phyloP scores from a whole-genome alignment of 2,888 invertebrate species.

The Graphium colonna region DNA sequence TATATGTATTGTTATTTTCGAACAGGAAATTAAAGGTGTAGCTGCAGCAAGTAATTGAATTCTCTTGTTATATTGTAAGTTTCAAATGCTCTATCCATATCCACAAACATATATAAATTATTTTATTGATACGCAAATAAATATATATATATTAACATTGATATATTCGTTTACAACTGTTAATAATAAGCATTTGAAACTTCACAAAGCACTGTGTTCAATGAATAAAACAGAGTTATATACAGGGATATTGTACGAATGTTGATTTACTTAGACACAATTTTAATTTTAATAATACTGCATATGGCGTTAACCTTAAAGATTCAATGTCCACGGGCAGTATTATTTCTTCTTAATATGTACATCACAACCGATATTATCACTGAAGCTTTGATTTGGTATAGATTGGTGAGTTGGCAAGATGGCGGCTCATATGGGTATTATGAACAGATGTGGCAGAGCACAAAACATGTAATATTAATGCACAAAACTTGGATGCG shows the following conservation, averaged over 20 bases:
- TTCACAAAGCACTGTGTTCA: conserved; percentile 65
- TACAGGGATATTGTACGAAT: conserved; percentile 78
- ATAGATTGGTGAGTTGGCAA: conserved; percentile 49
- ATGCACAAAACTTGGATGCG: no score
- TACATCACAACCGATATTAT: conserved; percentile 44
- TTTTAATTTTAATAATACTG: conserved; percentile 40
- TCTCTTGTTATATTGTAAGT: conserved; percentile 46
- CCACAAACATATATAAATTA: conserved; percentile 26
- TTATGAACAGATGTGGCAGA: conserved; percentile 24
- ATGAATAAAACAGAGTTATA: conserved; percentile 74
- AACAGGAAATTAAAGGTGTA: conserved; percentile 46
- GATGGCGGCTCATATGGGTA: conserved; percentile 62
- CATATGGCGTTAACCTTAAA: background rate
- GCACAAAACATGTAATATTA: conserved; percentile 1
- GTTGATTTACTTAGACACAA: conserved; percentile 55
- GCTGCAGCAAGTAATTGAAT: conserved; percentile 50
- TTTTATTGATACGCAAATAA: conserved; percentile 27
- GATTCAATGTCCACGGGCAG: conserved; percentile 26
- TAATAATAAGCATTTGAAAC: conserved; percentile 50
- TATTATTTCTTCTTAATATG: conserved; percentile 35
- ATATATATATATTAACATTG: conserved; percentile 27
- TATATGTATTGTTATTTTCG: conserved; percentile 5
- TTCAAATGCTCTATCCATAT: conserved; percentile 47
- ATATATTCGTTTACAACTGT: conserved; percentile 9
- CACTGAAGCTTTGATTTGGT: conserved; percentile 76